Base-by-base conservation (phyloP, 2,113 vertebrate genomes). In the Sorex fumeus region DNA sequence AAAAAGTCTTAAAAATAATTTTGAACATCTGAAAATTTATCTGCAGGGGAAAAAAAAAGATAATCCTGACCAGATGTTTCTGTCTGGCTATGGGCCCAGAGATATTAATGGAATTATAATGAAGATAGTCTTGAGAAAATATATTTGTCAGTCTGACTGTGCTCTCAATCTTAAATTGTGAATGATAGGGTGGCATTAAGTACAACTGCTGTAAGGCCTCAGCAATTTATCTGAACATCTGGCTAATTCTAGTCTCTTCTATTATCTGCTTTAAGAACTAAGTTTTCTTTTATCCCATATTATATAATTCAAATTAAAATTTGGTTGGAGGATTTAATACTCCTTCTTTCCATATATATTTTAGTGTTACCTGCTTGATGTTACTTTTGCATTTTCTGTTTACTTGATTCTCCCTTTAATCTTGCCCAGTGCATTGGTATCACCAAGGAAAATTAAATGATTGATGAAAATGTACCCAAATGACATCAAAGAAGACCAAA, bases 81-180 rank as follows among this genome's bases (percentile, higher is more conserved):
- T 71, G 15, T 64, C 72, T 94, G 87, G 86, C 47, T 96, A 92
- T 88, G 92, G 53, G 95, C 95, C 93, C 57, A 96, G 90, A 66
- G 25, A 90, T 96, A 95, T 94, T 97, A 96, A 97, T 95, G 95
- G 87, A 90, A 88, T 67, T 95, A 66, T 91, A 93, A 87, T 93
- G 95, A 21, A 72, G 34, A 94, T 91, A 77, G 77, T 84, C 84
- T 95, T 96, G 53, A 86, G 60, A 47, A 91, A 94, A 91, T 79
- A 40, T 91, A 83, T 96, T 96, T 96, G 45, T 94, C 87, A 93
- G 32, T 62, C 93, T 95, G 92, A 91, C 95, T 81, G 19, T 94
- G 87, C 18, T 75, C 90, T 96, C 8, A 3, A 85, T 93, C 86
- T 96, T 96, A 81, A 91, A 66, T 94, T 94, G 96, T 34, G 74